These are phyloP conservation scores for Pachycephus smyrnensis DNA, from an alignment of 2,888 invertebrate genomes.

Conservation along the genomic window DNA sequence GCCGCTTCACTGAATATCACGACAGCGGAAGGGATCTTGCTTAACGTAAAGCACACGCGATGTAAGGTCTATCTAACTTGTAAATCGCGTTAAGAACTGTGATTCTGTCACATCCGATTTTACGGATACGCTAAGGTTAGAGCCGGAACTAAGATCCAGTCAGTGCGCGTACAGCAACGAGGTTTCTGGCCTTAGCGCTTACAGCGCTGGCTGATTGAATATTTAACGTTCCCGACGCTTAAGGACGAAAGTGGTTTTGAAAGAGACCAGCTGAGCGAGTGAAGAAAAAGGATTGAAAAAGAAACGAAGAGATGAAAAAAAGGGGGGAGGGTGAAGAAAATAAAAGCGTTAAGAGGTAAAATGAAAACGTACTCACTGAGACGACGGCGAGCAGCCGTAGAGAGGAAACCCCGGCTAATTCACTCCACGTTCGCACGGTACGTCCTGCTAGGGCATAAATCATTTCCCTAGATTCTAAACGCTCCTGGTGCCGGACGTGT, in stretches of 20 bases:
- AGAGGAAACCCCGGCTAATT: not conserved
- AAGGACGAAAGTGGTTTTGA: not conserved
- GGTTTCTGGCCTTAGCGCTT: not conserved
- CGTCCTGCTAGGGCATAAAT: not conserved
- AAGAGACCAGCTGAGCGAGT: not conserved
- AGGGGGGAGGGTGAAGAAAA: too few species aligned
- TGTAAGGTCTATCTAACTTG: conserved; percentile 1
- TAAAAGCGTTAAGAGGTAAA: too few species aligned
- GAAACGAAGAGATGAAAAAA: too few species aligned
- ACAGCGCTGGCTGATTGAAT: not conserved
- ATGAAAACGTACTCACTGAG: not conserved
- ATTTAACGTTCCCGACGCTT: not conserved
- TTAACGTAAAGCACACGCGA: not conserved
- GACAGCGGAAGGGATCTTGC: not conserved
- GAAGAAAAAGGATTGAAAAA: not conserved
- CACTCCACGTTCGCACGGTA: conserved; percentile 4
- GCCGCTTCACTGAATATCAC: not conserved
- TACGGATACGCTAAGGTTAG: not conserved
- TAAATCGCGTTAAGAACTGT: not conserved
- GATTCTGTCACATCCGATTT: not conserved
- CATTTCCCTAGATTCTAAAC: conserved; percentile 6
- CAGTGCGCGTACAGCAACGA: not conserved
- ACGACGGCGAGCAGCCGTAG: not conserved
- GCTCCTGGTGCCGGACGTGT: not conserved
- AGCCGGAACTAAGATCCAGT: not conserved